Percentiles rank a stretch among this genome's conserved stretches.
phyloP scores from a whole-genome alignment of 1,140 invertebrate genomes.

The Nebria ingens region DNA sequence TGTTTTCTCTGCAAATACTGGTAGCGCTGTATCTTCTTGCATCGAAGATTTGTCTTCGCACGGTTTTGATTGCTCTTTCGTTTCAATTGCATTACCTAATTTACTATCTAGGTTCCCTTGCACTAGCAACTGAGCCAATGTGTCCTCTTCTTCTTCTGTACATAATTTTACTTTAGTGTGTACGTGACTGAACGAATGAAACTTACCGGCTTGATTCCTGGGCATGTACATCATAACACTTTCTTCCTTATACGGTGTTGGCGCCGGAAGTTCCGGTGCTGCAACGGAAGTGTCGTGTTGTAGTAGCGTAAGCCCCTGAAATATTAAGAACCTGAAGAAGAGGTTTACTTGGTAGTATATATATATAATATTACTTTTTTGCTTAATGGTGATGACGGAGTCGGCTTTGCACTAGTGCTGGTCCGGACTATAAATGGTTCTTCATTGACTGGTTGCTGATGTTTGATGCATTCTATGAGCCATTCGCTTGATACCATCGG shows the following conservation, averaged over 20 bases:
- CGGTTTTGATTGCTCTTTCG: neutral
- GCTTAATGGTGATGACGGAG: constrained; percentile 48
- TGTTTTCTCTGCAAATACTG: neutral
- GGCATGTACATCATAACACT: constrained; percentile 12
- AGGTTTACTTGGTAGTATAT: constrained; percentile 11
- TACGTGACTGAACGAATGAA: constrained; percentile 6
- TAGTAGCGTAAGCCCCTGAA: constrained; percentile 34
- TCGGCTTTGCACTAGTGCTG: constrained; percentile 24
- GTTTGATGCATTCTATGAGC: constrained; percentile 60
- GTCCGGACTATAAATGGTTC: constrained; percentile 35
- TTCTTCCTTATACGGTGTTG: constrained; percentile 14
- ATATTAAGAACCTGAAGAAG: constrained; percentile 14
- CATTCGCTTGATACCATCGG: constrained; percentile 58
- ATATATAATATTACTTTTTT: constrained; percentile 38
- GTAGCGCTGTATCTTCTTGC: neutral
- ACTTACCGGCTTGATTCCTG: neutral
- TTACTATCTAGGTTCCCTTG: constrained; percentile 4
- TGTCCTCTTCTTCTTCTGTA: constrained; percentile 16
- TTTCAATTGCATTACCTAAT: neutral
- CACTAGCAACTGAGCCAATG: constrained; percentile 16
- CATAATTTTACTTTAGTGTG: constrained; percentile 1
- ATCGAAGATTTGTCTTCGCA: neutral
- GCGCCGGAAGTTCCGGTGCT: neutral
- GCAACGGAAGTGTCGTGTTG: constrained; percentile 16
- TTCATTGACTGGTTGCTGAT: constrained; percentile 47